Conservation (phyloP, 2,113 vertebrate genomes). For the Sula dactylatra region DNA sequence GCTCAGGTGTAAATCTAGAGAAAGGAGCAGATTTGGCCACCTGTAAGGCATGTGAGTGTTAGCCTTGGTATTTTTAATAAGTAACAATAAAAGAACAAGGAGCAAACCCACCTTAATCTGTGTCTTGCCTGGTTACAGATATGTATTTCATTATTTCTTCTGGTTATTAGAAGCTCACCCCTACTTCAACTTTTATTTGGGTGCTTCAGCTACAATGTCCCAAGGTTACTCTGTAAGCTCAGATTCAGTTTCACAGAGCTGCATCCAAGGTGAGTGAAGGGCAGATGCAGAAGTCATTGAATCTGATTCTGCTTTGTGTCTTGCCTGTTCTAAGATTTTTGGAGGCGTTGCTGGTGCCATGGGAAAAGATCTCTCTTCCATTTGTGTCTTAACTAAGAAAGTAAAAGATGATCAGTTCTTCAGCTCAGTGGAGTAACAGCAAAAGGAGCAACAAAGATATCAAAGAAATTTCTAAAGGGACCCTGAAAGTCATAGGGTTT, state of each 20-base stretch:
- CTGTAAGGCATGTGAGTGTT: neutral
- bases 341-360: neutral
- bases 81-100: neutral
- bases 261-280: neutral
- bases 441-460: neutral
- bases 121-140: neutral
- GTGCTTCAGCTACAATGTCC: neutral
- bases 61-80: neutral
- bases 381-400: neutral
- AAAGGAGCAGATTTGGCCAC: neutral
- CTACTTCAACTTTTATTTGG: neutral
- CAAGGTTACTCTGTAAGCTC: neutral
- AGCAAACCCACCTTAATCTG: neutral
- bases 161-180: neutral
- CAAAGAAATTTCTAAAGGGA: neutral
- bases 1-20: neutral
- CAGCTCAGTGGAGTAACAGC: neutral
- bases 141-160: neutral
- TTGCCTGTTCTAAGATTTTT: neutral
- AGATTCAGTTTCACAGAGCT: neutral
- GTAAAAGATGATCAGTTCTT: neutral
- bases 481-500: neutral
- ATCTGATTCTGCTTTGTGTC: neutral
- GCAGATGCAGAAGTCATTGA: neutral
- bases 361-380: neutral